These are phyloP conservation scores for Vanessa atalanta DNA, from an alignment of 1,140 invertebrate genomes.

Conservation along the genomic window DNA sequence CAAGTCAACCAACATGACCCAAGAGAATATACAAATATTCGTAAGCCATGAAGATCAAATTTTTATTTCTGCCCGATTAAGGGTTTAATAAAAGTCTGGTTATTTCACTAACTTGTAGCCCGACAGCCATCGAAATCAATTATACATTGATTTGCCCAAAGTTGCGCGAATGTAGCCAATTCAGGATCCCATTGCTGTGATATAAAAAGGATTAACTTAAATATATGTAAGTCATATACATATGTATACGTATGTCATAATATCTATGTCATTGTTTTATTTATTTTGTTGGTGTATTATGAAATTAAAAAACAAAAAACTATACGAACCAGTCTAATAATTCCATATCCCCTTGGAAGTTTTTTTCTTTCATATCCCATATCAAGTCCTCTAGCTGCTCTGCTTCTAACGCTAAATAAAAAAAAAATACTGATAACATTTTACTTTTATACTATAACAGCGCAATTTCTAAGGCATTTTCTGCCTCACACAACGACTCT, in stretches of 20 bases:
- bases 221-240: not conserved
- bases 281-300: not conserved
- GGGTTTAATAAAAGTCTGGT: not conserved
- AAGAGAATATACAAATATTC: too few relatives aligned
- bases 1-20: too few relatives aligned
- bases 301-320: too few relatives aligned
- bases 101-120: slow-evolving; percentile 56
- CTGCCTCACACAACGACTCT: too few relatives aligned
- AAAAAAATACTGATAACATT: not conserved
- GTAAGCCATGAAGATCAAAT: too few relatives aligned
- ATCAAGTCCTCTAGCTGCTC: slow-evolving; percentile 51
- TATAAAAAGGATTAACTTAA: not conserved
- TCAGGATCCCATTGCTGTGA: slow-evolving; percentile 63
- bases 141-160: slow-evolving; percentile 58
- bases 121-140: slow-evolving; percentile 52
- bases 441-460: too few relatives aligned
- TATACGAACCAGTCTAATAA: slow-evolving; percentile 49
- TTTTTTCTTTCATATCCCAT: slow-evolving; percentile 33
- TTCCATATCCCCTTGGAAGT: slow-evolving; percentile 54
- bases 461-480: too few relatives aligned
- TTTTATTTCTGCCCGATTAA: too few relatives aligned
- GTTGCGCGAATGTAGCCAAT: slow-evolving; percentile 64
- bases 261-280: not conserved
- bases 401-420: slow-evolving; percentile 48
- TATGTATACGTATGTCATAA: too few relatives aligned